These are phyloP conservation scores for Siderastrea siderea DNA, from an alignment of 92 coral and sea anemone species.

Conservation along the genomic window DNA sequence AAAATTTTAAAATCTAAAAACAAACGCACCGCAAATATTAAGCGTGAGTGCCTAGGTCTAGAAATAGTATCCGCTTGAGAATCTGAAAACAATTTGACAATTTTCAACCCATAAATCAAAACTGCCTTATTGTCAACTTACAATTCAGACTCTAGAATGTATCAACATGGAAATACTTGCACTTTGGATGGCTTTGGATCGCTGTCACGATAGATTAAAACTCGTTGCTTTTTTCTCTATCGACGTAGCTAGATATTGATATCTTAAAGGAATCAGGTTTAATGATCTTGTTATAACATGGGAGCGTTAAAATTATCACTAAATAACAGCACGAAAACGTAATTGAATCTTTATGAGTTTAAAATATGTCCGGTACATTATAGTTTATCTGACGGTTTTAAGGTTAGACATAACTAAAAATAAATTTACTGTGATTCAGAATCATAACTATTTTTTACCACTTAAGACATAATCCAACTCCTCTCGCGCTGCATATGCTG, in stretches of 20 bases:
- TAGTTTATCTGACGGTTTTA: too few species aligned
- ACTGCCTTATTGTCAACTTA: too few species aligned
- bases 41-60: background rate
- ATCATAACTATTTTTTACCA: too few species aligned
- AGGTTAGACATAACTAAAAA: too few species aligned
- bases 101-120: too few species aligned
- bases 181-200: too few species aligned
- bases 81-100: too few species aligned
- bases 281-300: background rate
- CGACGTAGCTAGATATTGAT: background rate
- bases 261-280: background rate
- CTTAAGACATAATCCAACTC: too few species aligned
- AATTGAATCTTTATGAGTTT: background rate
- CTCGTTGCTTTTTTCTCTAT: background rate
- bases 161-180: too few species aligned
- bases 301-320: background rate
- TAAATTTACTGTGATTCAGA: too few species aligned
- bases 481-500: too few species aligned
- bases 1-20: slow-evolving; percentile 27
- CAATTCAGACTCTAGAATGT: too few species aligned
- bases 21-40: slow-evolving; percentile 3
- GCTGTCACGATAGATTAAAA: background rate
- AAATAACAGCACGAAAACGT: background rate
- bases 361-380: background rate
- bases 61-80: background rate